A percentile compares a stretch with the other conserved stretches of the same genome.
Conservation (phyloP, 1,140 invertebrate genomes). For the Brachionus asplanchnoidis region DNA sequence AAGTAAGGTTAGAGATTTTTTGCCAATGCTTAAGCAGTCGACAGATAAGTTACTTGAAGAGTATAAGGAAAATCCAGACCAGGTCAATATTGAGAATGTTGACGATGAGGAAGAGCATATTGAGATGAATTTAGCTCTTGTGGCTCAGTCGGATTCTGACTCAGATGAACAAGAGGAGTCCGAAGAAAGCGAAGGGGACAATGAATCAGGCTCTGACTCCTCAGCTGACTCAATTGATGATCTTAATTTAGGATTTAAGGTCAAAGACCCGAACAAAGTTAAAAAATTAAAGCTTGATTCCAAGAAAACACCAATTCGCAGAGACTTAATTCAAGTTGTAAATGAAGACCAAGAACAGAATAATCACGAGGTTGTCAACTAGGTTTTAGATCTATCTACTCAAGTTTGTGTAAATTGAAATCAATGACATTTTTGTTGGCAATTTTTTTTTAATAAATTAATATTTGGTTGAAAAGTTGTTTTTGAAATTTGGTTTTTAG, state of each 20-base stretch:
- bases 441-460: not conserved
- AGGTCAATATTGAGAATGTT: conserved; percentile 40
- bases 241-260: conserved; percentile 28
- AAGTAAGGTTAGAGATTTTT: conserved; percentile 31
- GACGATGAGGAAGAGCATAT: conserved; percentile 38
- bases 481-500: not conserved
- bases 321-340: not conserved
- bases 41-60: conserved; percentile 32
- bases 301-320: not conserved
- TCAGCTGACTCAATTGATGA: not conserved
- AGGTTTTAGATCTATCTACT: not conserved
- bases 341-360: not conserved
- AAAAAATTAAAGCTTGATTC: conserved; percentile 17
- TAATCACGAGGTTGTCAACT: not conserved
- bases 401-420: not conserved
- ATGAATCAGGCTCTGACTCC: not conserved
- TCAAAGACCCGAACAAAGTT: not conserved
- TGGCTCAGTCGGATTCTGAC: conserved; percentile 34
- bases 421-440: not conserved
- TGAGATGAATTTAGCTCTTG: conserved; percentile 34
- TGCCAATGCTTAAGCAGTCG: conserved; percentile 20
- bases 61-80: conserved; percentile 29
- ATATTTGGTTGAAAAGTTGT: not conserved
- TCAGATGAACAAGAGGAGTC: not conserved
- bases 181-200: not conserved